Conservation (phyloP, 35 echinoderm and acorn worm genomes). For the Hemicentrotus pulcherrimus region DNA sequence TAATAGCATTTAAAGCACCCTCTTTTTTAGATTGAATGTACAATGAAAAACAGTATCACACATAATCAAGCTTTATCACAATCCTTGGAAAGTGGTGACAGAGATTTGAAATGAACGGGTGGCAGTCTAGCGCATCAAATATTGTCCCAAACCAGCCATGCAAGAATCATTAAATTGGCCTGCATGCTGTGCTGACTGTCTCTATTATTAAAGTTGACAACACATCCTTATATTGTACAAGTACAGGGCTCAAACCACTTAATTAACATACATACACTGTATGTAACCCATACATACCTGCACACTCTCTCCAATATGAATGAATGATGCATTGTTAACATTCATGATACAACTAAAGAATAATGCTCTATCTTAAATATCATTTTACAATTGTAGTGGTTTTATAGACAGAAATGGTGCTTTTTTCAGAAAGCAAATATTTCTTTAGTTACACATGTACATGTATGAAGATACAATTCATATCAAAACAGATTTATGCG, state of each 20-base stretch:
- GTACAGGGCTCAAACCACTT: background rate
- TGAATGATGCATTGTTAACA: too few relatives aligned
- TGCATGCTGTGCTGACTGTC: slow-evolving; percentile 1
- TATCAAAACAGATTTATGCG: too few relatives aligned
- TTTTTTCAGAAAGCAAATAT: too few relatives aligned
- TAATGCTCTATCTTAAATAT: too few relatives aligned
- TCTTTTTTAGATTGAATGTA: too few relatives aligned
- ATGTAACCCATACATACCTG: background rate
- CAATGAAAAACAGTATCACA: too few relatives aligned
- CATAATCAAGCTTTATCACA: background rate
- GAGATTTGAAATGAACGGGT: background rate
- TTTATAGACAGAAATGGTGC: too few relatives aligned
- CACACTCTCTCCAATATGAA: background rate
- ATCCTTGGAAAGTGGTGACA: background rate
- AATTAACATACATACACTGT: background rate
- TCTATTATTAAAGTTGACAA: background rate
- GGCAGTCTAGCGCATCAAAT: slow-evolving; percentile 20
- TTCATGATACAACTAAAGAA: too few relatives aligned
- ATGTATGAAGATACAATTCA: too few relatives aligned
- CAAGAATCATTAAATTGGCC: background rate
- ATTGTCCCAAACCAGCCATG: slow-evolving; percentile 1
- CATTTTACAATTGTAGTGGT: too few relatives aligned
- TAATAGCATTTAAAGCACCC: too few relatives aligned
- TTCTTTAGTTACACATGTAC: too few relatives aligned
- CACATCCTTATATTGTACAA: background rate